These are phyloP conservation scores for Alsophila aescularia DNA, from an alignment of 2,888 invertebrate species.

Conservation along the genomic window DNA sequence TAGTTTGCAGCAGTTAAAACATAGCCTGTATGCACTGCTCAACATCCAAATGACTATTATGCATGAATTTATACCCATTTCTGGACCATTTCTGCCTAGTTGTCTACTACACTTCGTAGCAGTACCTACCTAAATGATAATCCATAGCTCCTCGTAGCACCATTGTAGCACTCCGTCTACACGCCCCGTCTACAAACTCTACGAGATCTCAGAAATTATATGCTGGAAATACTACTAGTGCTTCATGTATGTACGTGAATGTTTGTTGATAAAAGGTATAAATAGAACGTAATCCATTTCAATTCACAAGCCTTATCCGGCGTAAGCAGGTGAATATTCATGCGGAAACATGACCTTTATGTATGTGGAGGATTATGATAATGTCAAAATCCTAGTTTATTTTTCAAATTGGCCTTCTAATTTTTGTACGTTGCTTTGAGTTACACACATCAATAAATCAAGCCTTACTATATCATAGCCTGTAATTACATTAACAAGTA, in stretches of 20 bases:
- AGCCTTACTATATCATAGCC: slow-evolving; percentile 4
- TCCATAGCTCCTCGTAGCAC: slow-evolving; percentile 1
- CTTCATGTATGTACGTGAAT: not conserved
- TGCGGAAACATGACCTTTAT: slow-evolving; percentile 16
- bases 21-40: not conserved
- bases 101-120: not conserved
- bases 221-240: slow-evolving; percentile 1
- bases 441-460: slow-evolving; percentile 17
- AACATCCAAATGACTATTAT: no score
- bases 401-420: slow-evolving; percentile 2
- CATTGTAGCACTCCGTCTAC: not conserved
- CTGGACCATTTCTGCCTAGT: no score
- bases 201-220: not conserved
- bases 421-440: slow-evolving; percentile 10
- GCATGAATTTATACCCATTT: no score
- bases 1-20: not conserved
- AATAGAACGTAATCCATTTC: slow-evolving; percentile 24
- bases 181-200: slow-evolving; percentile 11
- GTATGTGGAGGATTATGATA: slow-evolving; percentile 7
- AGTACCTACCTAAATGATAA: not conserved
- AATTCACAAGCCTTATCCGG: slow-evolving; percentile 17
- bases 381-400: slow-evolving; percentile 11
- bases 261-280: slow-evolving; percentile 17
- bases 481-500: slow-evolving; percentile 18
- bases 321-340: slow-evolving; percentile 19